Evolutionary conservation across 1,140 invertebrate species (phyloP).

Genomic region (Ectropis grisescens): DNA sequence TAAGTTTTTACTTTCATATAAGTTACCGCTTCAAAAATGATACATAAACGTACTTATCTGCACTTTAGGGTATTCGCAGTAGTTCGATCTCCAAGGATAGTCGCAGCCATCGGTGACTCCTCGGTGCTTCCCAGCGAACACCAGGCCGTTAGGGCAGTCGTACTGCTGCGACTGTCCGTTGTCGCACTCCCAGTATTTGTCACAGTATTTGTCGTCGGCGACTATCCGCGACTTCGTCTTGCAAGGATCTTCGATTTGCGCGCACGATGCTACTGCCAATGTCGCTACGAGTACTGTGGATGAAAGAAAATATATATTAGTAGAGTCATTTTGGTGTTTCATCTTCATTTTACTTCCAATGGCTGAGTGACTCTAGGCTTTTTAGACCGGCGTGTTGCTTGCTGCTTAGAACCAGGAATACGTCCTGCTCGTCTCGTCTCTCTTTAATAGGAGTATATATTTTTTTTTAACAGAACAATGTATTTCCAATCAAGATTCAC

Average conservation of each 20-base stretch:
- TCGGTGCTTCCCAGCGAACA: constrained; percentile 88
- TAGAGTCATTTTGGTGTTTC: too few species aligned
- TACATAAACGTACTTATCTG: constrained; percentile 68
- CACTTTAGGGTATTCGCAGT: constrained; percentile 77
- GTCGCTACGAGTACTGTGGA: constrained; percentile 31
- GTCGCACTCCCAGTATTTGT: constrained; percentile 89
- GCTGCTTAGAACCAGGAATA: too few species aligned
- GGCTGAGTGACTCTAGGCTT: too few species aligned
- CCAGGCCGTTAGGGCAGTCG: constrained; percentile 91
- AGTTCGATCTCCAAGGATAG: constrained; percentile 90
- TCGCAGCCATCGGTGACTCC: constrained; percentile 90
- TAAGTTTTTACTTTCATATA: too few species aligned
- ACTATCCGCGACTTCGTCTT: constrained; percentile 81
- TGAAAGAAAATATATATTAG: constrained; percentile 1
- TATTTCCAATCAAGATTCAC: too few species aligned
- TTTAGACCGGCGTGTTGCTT: too few species aligned
- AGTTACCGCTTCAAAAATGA: too few species aligned
- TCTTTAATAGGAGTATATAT: too few species aligned
- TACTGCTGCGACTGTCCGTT: constrained; percentile 83
- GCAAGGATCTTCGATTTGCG: constrained; percentile 78
- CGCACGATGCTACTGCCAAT: constrained; percentile 25
- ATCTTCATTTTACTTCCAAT: too few species aligned
- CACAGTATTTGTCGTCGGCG: constrained; percentile 84
- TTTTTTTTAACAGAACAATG: too few species aligned
- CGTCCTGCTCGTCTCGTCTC: too few species aligned